These are phyloP conservation scores for Gastracanthus pulcherrimus DNA, from an alignment of 2,888 invertebrate genomes.

Conservation along the genomic window DNA sequence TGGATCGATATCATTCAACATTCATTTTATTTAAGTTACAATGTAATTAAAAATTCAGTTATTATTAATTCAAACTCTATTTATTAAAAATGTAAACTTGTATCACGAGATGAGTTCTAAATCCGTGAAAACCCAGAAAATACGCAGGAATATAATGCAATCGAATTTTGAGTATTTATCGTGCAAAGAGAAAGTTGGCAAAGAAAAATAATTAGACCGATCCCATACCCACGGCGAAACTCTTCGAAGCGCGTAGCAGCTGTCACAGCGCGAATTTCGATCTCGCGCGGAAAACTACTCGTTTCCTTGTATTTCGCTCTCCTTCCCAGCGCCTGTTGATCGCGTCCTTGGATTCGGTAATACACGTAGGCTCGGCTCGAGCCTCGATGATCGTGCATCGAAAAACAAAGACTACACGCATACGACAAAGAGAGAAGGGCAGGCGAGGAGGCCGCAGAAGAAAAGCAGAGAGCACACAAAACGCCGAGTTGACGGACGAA, in stretches of 20 bases:
- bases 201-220: conserved; percentile 47
- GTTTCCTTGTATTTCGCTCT: background rate
- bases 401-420: conserved; percentile 34
- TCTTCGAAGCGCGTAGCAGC: conserved; percentile 13
- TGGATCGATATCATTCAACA: too few relatives aligned
- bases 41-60: too few relatives aligned
- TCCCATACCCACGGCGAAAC: conserved; percentile 30
- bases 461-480: background rate
- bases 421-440: conserved; percentile 15
- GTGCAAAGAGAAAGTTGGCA: conserved; percentile 24
- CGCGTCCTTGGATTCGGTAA: background rate
- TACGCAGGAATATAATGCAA: background rate
- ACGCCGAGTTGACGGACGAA: background rate
- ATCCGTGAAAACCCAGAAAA: too few relatives aligned
- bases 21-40: too few relatives aligned
- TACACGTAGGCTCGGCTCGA: too few relatives aligned
- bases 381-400: background rate
- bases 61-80: too few relatives aligned
- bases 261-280: conserved; percentile 16
- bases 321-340: background rate
- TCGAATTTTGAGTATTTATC: conserved; percentile 6
- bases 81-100: too few relatives aligned
- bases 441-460: too few relatives aligned
- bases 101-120: too few relatives aligned
- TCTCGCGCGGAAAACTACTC: conserved; percentile 31